phyloP scores from a whole-genome alignment of 2,113 vertebrate species.

The Paramisgurnus dabryanus region DNA sequence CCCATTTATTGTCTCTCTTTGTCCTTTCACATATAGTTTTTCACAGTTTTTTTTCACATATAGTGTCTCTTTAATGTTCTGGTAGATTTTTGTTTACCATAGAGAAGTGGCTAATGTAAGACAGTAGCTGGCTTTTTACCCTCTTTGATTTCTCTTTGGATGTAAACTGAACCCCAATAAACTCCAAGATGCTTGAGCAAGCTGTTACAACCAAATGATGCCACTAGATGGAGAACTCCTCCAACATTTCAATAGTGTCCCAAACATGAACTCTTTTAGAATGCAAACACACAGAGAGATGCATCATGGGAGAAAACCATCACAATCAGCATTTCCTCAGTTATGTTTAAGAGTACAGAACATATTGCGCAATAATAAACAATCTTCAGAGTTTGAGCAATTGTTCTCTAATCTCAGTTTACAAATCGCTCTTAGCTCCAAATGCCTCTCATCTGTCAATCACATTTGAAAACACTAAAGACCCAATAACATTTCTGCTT shows the following conservation, averaged over 20 bases:
- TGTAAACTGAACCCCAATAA: too few species aligned
- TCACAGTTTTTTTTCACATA: too few species aligned
- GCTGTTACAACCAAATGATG: background rate
- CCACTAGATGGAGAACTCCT: slow-evolving; percentile 23
- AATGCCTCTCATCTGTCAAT: background rate
- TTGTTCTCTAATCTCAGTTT: background rate
- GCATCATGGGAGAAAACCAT: background rate
- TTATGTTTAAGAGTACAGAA: background rate
- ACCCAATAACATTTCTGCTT: background rate
- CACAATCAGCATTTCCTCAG: background rate
- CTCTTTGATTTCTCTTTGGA: too few species aligned
- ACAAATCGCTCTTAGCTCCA: background rate
- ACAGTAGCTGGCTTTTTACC: too few species aligned
- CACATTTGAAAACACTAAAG: background rate
- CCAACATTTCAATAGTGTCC: background rate
- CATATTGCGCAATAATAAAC: background rate
- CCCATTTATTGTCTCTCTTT: too few species aligned
- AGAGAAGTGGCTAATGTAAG: too few species aligned
- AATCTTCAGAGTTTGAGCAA: background rate
- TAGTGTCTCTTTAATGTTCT: too few species aligned
- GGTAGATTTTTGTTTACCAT: too few species aligned
- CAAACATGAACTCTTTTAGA: background rate
- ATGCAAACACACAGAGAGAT: background rate
- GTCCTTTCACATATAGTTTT: too few species aligned
- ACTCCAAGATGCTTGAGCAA: background rate